Evolutionary conservation across 2,113 vertebrate genomes (phyloP).

Genomic region (Cardinalis cardinalis): DNA sequence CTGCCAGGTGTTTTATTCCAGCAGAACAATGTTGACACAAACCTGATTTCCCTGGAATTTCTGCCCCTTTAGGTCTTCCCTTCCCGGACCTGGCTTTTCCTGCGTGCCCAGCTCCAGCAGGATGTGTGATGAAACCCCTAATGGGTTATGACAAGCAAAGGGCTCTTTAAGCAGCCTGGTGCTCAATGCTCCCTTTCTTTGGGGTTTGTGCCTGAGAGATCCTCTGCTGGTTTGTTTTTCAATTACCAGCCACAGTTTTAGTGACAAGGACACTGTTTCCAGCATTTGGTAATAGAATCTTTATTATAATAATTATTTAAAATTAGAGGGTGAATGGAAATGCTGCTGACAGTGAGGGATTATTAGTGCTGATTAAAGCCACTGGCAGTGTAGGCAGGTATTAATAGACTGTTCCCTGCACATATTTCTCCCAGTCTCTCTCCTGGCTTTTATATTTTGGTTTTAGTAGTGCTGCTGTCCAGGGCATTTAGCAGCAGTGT

Average conservation of each 20-base stretch:
- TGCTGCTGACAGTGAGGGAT: slow-evolving; percentile 25
- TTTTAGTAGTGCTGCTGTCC: background rate
- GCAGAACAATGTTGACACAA: background rate
- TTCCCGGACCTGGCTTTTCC: background rate
- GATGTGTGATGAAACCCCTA: background rate
- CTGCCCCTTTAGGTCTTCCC: background rate
- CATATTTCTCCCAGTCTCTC: background rate
- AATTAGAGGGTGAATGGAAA: slow-evolving; percentile 18
- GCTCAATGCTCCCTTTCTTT: background rate
- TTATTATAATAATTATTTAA: slow-evolving; percentile 53
- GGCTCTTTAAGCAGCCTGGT: background rate
- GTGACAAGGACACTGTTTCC: background rate
- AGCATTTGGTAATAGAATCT: background rate
- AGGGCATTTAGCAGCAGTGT: background rate
- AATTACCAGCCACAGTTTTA: background rate
- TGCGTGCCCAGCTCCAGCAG: background rate
- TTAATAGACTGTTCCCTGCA: background rate
- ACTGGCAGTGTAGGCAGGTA: background rate
- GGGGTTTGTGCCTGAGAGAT: background rate
- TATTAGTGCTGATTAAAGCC: slow-evolving; percentile 37
- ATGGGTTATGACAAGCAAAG: background rate
- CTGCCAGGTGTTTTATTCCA: background rate
- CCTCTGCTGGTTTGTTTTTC: background rate
- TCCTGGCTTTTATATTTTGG: background rate
- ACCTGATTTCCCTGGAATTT: background rate